Percentiles rank a stretch among this genome's conserved stretches.
Evolutionary conservation across 2,888 invertebrate species (phyloP).

Genomic region (Netelia fuscicornis): DNA sequence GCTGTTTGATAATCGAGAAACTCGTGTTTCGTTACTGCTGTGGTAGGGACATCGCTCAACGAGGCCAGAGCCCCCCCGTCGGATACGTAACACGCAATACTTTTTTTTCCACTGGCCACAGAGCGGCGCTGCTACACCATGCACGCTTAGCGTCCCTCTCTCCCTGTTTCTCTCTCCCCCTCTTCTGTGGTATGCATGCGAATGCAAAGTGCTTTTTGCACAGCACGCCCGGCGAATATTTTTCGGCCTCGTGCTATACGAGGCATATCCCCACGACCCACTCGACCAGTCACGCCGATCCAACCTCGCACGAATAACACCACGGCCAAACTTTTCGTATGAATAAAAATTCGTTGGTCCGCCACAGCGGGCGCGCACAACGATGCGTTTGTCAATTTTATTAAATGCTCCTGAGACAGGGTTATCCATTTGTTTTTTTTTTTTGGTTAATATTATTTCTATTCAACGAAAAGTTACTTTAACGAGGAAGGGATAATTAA

Average conservation of each 20-base stretch:
- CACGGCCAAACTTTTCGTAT: conserved; percentile 56
- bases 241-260: conserved; percentile 22
- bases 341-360: conserved; percentile 47
- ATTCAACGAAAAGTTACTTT: background rate
- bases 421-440: conserved; percentile 10
- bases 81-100: background rate
- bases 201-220: conserved; percentile 56
- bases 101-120: conserved; percentile 16
- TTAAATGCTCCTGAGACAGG: conserved; percentile 22
- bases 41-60: conserved; percentile 34
- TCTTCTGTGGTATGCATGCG: conserved; percentile 20
- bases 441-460: background rate
- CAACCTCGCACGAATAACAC: conserved; percentile 11
- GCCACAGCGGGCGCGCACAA: conserved; percentile 25
- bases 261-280: background rate
- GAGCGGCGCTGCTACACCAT: conserved; percentile 31
- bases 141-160: conserved; percentile 7
- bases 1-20: conserved; percentile 37
- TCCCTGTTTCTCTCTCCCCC: conserved; percentile 1
- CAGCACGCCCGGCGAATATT: conserved; percentile 49
- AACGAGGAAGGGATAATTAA: background rate
- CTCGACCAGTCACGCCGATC: background rate
- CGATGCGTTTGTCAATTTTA: conserved; percentile 16
- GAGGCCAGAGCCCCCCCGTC: background rate
- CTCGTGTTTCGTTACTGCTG: conserved; percentile 51